A percentile compares a stretch with the other conserved stretches of the same genome.
These are phyloP conservation scores for Biston stratarius DNA, from an alignment of 2,888 invertebrate genomes.

Conservation along the genomic window DNA sequence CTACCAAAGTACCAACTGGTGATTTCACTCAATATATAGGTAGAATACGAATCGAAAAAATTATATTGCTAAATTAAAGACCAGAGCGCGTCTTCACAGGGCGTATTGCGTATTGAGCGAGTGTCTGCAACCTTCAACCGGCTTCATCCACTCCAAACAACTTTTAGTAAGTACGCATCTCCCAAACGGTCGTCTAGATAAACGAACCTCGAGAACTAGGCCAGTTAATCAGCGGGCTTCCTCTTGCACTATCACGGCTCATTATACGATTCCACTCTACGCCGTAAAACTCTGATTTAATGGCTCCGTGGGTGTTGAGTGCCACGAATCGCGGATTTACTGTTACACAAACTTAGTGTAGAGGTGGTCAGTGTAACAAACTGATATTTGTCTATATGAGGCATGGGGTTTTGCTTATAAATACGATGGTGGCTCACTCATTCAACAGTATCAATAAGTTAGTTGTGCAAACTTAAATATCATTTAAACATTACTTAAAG, in stretches of 20 bases:
- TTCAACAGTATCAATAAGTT: no score
- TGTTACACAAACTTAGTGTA: neutral
- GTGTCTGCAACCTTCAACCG: neutral
- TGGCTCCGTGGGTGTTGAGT: constrained; percentile 49
- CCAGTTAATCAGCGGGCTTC: constrained; percentile 63
- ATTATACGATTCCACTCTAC: constrained; percentile 48
- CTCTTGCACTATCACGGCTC: constrained; percentile 62
- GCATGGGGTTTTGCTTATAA: neutral
- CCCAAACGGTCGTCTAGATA: constrained; percentile 16
- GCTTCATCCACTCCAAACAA: neutral
- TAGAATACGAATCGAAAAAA: no score
- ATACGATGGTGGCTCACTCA: neutral
- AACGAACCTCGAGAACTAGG: constrained; percentile 52
- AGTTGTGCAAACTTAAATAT: no score
- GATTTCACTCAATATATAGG: no score
- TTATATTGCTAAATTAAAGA: no score
- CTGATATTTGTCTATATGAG: neutral
- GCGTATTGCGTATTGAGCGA: no score
- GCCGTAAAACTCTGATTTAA: constrained; percentile 57
- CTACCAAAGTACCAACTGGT: no score
- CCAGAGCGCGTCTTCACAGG: no score
- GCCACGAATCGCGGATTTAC: constrained; percentile 27
- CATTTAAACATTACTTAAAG: no score
- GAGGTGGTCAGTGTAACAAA: neutral
- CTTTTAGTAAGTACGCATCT: neutral